Conservation (phyloP, 53 echinoderm and acorn worm genomes). For the Echinometra lucunter region DNA sequence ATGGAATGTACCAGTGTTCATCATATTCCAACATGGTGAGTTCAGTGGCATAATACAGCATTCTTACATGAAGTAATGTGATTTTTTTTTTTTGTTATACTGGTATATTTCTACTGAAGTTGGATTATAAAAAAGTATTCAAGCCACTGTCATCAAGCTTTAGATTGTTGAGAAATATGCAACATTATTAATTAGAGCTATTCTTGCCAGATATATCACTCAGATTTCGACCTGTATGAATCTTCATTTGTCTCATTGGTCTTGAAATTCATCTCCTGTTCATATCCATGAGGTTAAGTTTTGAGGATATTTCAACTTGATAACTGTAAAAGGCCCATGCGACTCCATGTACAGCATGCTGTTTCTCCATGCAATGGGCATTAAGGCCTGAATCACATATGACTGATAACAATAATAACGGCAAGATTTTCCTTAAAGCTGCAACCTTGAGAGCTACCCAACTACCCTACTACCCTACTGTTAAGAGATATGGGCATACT, state of each 20-base stretch:
- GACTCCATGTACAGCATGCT: too few species aligned
- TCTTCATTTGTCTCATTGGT: background rate
- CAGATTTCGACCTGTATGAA: background rate
- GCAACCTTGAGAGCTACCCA: too few species aligned
- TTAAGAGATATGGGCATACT: too few species aligned
- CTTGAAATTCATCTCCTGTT: background rate
- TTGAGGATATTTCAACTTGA: background rate
- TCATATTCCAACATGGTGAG: background rate
- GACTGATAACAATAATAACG: too few species aligned
- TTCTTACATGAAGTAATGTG: background rate
- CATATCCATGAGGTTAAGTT: background rate
- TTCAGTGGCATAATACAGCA: background rate
- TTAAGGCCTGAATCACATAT: too few species aligned
- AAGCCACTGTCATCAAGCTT: background rate
- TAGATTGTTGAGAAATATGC: constrained; percentile 19
- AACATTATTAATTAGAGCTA: background rate
- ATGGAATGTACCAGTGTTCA: background rate
- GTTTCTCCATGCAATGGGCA: too few species aligned
- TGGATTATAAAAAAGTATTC: background rate
- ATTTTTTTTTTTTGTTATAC: background rate
- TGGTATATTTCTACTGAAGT: background rate
- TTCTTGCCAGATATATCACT: constrained; percentile 31
- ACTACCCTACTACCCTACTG: too few species aligned
- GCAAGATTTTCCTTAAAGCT: too few species aligned
- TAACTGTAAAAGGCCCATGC: too few species aligned